phyloP scores from a whole-genome alignment of 2,797 vertebrate genomes.

The Clangula hyemalis region DNA sequence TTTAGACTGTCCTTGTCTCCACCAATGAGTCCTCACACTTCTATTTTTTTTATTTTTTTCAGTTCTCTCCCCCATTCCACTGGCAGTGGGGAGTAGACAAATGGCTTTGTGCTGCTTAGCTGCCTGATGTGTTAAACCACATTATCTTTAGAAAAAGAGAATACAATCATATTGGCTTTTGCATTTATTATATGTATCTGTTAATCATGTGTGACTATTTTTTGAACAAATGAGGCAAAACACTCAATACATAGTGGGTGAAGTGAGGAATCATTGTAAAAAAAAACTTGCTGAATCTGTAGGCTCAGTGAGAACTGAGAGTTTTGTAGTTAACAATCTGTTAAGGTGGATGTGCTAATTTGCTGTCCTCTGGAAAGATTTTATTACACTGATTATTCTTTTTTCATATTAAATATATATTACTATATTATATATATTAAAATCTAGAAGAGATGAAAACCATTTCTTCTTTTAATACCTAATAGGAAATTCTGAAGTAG shows the following conservation, averaged over 20 bases:
- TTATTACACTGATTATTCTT: background rate
- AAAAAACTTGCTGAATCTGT: background rate
- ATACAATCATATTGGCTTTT: accelerated
- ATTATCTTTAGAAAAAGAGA: background rate
- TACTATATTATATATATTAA: background rate
- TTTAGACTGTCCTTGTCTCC: background rate
- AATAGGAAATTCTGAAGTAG: background rate
- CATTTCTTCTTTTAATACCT: background rate
- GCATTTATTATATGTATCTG: background rate
- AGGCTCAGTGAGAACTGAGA: background rate
- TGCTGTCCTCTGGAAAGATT: background rate
- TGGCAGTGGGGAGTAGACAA: background rate
- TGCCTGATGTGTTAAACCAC: background rate
- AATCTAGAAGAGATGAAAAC: background rate
- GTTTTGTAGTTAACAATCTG: background rate
- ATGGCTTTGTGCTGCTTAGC: background rate
- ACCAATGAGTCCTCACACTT: background rate
- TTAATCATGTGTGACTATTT: background rate
- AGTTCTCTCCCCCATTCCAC: background rate
- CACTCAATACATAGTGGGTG: background rate
- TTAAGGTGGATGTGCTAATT: background rate
- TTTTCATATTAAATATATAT: background rate
- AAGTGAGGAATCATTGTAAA: background rate
- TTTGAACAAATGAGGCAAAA: background rate
- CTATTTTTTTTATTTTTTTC: background rate